Evolutionary conservation across 2,888 invertebrate species (phyloP).

Genomic region (Drosophila mettleri): DNA sequence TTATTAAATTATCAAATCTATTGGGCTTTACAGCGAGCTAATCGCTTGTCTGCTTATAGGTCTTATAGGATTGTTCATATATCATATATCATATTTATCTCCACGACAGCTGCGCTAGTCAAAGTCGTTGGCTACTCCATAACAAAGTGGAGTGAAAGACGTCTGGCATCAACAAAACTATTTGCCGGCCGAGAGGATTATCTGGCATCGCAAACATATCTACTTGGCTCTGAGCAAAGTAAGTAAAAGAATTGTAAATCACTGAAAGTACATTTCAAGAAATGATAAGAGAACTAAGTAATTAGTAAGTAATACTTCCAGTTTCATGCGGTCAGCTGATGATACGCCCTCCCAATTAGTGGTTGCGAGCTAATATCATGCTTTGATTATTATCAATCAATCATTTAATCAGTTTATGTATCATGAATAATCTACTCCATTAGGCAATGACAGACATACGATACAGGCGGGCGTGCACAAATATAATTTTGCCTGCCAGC

Average conservation of each 20-base stretch:
- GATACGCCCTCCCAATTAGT: too few relatives aligned
- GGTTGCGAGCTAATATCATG: neutral
- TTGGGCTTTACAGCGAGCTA: neutral
- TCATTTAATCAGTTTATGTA: neutral
- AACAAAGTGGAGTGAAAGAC: conserved; percentile 76
- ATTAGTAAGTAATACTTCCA: too few relatives aligned
- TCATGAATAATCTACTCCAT: neutral
- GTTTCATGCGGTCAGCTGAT: too few relatives aligned
- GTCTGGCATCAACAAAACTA: conserved; percentile 54
- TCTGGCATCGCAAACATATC: conserved; percentile 84
- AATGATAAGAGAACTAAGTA: too few relatives aligned
- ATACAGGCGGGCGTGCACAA: conserved; percentile 85
- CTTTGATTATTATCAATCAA: neutral
- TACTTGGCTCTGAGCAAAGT: conserved; percentile 86
- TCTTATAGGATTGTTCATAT: neutral
- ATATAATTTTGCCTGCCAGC: conserved; percentile 85
- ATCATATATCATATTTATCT: conserved; percentile 12
- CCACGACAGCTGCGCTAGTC: conserved; percentile 63
- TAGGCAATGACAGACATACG: conserved; percentile 53
- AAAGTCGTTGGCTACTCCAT: conserved; percentile 77
- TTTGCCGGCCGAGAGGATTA: conserved; percentile 84
- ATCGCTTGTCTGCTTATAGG: conserved; percentile 6
- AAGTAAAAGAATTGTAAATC: conserved; percentile 29
- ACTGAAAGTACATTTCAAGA: neutral
- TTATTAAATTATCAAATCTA: neutral